A percentile compares a stretch with the other conserved stretches of the same genome.
phyloP scores from a whole-genome alignment of 2,888 invertebrate genomes.

The Thera britannica region DNA sequence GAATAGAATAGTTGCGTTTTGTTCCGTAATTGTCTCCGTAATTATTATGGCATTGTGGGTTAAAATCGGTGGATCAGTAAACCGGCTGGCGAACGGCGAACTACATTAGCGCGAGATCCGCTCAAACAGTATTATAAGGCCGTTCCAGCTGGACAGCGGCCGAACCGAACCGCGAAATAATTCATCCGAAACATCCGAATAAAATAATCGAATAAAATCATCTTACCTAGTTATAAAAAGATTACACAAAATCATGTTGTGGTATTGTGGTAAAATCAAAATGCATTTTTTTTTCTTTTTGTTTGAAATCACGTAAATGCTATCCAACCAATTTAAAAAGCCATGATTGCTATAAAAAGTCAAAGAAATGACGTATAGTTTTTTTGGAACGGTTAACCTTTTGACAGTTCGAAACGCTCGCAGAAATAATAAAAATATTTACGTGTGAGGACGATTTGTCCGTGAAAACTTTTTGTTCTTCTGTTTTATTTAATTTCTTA shows the following conservation, averaged over 20 bases:
- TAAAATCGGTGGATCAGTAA: constrained; percentile 53
- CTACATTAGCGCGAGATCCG: constrained; percentile 51
- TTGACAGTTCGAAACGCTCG: constrained; percentile 67
- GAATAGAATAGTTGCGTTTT: constrained; percentile 58
- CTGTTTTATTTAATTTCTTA: constrained; percentile 15
- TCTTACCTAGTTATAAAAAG: not conserved
- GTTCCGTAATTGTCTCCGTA: constrained; percentile 72
- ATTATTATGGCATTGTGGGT: constrained; percentile 78
- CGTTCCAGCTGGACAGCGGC: constrained; percentile 70
- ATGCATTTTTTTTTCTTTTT: constrained; percentile 28
- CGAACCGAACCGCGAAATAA: constrained; percentile 42
- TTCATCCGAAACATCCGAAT: constrained; percentile 30
- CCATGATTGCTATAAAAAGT: constrained; percentile 21
- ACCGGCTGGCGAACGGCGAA: constrained; percentile 70
- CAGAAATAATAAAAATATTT: constrained; percentile 61
- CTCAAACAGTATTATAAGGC: constrained; percentile 78
- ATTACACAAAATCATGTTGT: not conserved
- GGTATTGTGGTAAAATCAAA: constrained; percentile 38
- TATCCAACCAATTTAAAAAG: constrained; percentile 51
- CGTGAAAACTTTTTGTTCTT: constrained; percentile 41
- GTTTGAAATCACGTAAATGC: constrained; percentile 34
- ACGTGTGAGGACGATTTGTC: constrained; percentile 60
- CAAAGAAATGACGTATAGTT: constrained; percentile 41
- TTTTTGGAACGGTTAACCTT: constrained; percentile 54
- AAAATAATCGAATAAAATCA: constrained; percentile 18